phyloP scores from a whole-genome alignment of 2,113 vertebrate genomes.

The Nothobranchius kuhntae region DNA sequence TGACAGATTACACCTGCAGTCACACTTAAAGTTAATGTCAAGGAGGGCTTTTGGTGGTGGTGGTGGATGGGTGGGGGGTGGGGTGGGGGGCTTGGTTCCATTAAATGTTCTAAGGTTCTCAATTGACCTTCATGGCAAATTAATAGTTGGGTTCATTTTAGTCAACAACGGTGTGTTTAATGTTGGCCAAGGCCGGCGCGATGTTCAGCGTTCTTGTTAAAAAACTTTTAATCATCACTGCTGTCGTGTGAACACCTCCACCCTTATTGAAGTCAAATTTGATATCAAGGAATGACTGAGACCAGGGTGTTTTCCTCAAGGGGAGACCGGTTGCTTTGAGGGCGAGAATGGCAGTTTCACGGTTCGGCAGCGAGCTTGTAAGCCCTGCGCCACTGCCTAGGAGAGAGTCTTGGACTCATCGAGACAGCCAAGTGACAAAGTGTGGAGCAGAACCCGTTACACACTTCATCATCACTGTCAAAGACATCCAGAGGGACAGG shows the following conservation, averaged over 20 bases:
- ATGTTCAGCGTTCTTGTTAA: slow-evolving; percentile 28
- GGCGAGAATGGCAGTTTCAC: slow-evolving; percentile 62
- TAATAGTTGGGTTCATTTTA: slow-evolving; percentile 35
- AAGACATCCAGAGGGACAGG: slow-evolving; percentile 45
- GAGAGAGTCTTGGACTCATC: slow-evolving; percentile 52
- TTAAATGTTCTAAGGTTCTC: slow-evolving; percentile 71
- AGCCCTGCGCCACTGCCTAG: slow-evolving; percentile 17
- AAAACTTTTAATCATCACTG: slow-evolving; percentile 37
- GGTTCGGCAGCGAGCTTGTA: slow-evolving; percentile 42
- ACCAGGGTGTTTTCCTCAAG: slow-evolving; percentile 57
- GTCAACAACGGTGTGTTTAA: slow-evolving; percentile 43
- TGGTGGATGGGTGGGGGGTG: slow-evolving; percentile 18
- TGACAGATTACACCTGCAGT: slow-evolving; percentile 78
- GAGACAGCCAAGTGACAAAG: slow-evolving; percentile 57
- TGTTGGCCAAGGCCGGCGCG: slow-evolving; percentile 6
- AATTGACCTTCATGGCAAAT: slow-evolving; percentile 70
- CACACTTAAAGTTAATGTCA: slow-evolving; percentile 73
- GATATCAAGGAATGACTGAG: slow-evolving; percentile 46
- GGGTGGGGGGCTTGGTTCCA: slow-evolving; percentile 52
- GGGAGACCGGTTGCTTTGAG: slow-evolving; percentile 59
- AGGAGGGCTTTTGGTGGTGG: slow-evolving; percentile 27
- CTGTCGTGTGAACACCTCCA: slow-evolving; percentile 29
- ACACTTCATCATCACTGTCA: slow-evolving; percentile 63
- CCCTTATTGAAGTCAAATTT: slow-evolving; percentile 47
- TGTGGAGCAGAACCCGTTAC: slow-evolving; percentile 61